A percentile compares a stretch with the other conserved stretches of the same genome.
Conservation (phyloP, 2,113 vertebrate genomes). For the Eupsittula cactorum region DNA sequence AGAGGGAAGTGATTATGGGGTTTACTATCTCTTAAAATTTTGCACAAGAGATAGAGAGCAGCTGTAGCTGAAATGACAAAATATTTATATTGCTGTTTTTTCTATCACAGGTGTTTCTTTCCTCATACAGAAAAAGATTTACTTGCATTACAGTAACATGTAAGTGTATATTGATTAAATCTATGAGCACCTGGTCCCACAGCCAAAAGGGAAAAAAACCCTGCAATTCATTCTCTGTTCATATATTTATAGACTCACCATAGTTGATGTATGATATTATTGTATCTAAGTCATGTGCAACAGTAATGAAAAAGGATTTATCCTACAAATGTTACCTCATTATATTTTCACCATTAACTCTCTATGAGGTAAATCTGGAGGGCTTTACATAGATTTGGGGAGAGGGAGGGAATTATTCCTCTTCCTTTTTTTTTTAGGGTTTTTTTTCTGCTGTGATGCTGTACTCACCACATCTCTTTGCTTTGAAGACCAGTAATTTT, state of each 20-base stretch:
- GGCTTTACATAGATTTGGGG: neutral
- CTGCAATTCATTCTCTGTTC: neutral
- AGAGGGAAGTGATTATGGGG: constrained; percentile 8
- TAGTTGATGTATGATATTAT: neutral
- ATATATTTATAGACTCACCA: neutral
- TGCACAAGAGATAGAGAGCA: constrained; percentile 14
- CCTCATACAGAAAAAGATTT: neutral
- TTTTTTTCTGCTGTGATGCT: neutral
- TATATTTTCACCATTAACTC: neutral
- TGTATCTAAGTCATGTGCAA: neutral
- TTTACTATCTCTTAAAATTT: constrained; percentile 38
- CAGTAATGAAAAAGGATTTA: neutral
- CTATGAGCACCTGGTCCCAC: neutral
- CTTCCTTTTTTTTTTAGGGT: neutral
- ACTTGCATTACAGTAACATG: neutral
- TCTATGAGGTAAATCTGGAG: neutral
- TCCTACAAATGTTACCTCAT: neutral
- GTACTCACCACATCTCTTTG: neutral
- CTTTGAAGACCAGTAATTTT: neutral
- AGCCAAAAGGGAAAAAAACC: neutral
- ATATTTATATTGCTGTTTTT: constrained; percentile 23
- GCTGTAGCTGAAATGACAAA: constrained; percentile 49
- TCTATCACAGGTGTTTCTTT: constrained; percentile 16
- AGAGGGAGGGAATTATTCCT: neutral
- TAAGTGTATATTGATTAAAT: neutral